phyloP scores from a whole-genome alignment of 2,797 vertebrate species.

The Platalea minor region DNA sequence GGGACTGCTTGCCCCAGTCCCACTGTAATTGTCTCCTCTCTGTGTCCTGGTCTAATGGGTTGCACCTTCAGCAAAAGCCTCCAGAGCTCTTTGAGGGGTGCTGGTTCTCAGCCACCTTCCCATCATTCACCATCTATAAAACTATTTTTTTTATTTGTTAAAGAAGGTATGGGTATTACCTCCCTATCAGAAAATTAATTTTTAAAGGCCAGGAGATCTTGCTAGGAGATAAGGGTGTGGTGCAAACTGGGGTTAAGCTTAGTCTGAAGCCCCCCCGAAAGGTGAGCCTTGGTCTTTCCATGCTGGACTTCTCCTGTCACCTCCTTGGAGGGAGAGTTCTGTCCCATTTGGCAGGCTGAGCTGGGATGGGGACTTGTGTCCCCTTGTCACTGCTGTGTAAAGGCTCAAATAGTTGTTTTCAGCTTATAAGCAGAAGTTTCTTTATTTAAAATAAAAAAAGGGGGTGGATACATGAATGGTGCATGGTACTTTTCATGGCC shows the following conservation, averaged over 20 bases:
- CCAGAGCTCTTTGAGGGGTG: neutral
- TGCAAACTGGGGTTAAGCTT: neutral
- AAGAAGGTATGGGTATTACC: neutral
- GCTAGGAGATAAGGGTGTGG: too few relatives aligned
- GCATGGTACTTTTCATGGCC: neutral
- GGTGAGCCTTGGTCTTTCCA: neutral
- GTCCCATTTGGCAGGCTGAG: too few relatives aligned
- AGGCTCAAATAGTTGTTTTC: neutral
- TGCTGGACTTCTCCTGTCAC: neutral
- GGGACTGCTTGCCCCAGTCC: neutral
- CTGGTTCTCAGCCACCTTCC: neutral
- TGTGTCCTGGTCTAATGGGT: neutral
- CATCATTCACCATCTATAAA: neutral
- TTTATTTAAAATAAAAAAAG: neutral
- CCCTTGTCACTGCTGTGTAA: neutral
- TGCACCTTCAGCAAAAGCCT: neutral
- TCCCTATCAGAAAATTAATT: neutral
- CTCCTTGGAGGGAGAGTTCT: neutral
- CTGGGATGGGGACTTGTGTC: too few relatives aligned
- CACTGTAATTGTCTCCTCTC: neutral
- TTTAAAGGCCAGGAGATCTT: neutral
- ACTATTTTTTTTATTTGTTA: neutral
- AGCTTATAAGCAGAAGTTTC: neutral
- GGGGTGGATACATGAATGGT: neutral
- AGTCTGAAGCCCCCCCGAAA: accelerated